Percentiles rank a stretch among this genome's conserved stretches.
These are phyloP conservation scores for Nycticryphes semicollaris DNA, from an alignment of 2,113 vertebrate species.

Conservation along the genomic window DNA sequence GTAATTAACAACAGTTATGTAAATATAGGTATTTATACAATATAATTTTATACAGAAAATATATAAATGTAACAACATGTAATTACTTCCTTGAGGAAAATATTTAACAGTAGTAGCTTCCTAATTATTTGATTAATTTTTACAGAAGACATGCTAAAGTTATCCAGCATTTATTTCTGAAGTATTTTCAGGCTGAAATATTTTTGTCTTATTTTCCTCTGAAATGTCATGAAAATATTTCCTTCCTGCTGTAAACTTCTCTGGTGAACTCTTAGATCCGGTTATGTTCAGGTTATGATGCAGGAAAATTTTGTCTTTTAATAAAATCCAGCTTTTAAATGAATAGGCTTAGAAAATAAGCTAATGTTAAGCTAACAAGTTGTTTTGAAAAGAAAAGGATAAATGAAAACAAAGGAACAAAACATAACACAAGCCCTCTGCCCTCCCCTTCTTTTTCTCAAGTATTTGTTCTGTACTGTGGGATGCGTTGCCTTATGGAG, in stretches of 20 bases:
- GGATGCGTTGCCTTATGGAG: neutral
- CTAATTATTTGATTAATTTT: neutral
- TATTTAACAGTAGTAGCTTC: neutral
- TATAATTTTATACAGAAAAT: neutral
- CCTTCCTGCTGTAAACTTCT: fast-evolving
- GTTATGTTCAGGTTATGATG: neutral
- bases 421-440: fast-evolving
- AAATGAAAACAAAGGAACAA: no score
- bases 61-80: neutral
- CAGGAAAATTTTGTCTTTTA: neutral
- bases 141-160: neutral
- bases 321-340: neutral
- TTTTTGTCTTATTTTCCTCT: neutral
- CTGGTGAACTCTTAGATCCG: neutral
- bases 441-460: fast-evolving
- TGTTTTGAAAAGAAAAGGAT: neutral
- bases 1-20: neutral
- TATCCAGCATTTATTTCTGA: neutral
- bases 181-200: neutral
- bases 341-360: neutral
- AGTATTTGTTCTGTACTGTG: neutral
- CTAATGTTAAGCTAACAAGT: neutral
- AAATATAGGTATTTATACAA: neutral
- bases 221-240: neutral
- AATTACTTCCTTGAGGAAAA: neutral